Base-by-base conservation (phyloP, 2,888 invertebrate species). In the Drosophila histrio region DNA sequence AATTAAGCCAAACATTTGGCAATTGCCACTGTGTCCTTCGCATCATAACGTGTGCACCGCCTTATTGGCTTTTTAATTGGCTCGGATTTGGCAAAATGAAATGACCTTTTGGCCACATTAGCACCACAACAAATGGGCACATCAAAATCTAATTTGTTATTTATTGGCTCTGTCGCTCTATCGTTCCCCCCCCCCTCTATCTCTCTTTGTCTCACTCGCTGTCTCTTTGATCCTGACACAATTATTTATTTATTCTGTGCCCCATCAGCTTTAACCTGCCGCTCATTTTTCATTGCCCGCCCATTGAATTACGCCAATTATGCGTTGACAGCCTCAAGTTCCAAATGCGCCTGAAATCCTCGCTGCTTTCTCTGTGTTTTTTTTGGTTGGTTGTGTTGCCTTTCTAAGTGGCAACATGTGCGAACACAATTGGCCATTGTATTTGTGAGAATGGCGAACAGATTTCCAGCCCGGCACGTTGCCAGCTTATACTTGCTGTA, bases 91-190 rank as follows among this genome's bases (percentile, higher is more conserved):
- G 49, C 38, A 32, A 36, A 58, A 61, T 50, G 49, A 43, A 60
- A 28, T 59, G 61, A 54, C 58, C 66, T 60, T 53, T 71, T 28
- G 30, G 30, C 63, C 53, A 41, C 38, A 47, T 36, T 54, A 43
- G 34, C 53, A 60, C 63, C 52, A 44, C 66, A 77, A 76, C 79
- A 79, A 82, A 84, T 81, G 75, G 36, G 71, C 68, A 62, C 71
- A 79, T 83, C 76, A 81, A 81, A 81, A 77, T 71, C 69, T 68
- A 81, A 81, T 83, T 72, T 83, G 82, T 84, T 84, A 86, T 82
- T 82, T 82, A 79, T 86, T 77, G 77, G 56, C 43, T 28, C 43
- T 28, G 19, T 36, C 17, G 1, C 9, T 28, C 24, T 50, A 34
- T 38, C 43, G n/a, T 39, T 30, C 15, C 28, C 6, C 39, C 28